Evolutionary conservation across 1,140 invertebrate species (phyloP).

Genomic region (Halictus rubicundus): DNA sequence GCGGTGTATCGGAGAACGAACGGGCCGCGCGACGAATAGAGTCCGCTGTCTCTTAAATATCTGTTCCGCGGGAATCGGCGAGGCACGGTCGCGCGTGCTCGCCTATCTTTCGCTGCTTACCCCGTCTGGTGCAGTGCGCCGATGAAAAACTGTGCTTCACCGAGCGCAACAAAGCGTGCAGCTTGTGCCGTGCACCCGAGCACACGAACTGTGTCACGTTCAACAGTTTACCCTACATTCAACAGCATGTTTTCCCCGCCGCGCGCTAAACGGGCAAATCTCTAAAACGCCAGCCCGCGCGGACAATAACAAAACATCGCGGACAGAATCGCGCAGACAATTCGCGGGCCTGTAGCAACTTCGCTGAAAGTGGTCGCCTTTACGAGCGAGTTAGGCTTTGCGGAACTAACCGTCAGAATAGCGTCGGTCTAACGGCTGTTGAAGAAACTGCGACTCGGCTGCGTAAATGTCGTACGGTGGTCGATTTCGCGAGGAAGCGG

Average conservation of each 20-base stretch:
- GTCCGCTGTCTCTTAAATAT: neutral
- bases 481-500: no score
- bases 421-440: no score
- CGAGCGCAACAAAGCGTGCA: conserved; percentile 5
- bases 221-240: conserved; percentile 42
- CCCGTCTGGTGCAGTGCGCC: neutral
- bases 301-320: conserved; percentile 15
- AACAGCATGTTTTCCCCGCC: neutral
- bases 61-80: conserved; percentile 3
- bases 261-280: neutral
- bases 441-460: no score
- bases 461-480: no score
- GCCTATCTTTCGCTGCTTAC: neutral
- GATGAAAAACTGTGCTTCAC: conserved; percentile 12
- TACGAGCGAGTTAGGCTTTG: conserved; percentile 2
- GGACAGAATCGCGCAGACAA: neutral
- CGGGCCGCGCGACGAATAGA: neutral
- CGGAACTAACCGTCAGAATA: no score
- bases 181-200: neutral
- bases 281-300: neutral
- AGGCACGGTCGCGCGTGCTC: neutral
- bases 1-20: no score
- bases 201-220: conserved; percentile 23
- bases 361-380: neutral
- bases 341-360: neutral